A percentile compares a stretch with the other conserved stretches of the same genome.
Conservation (phyloP, 2,888 invertebrate species). For the Taphrorychus bicolor region DNA sequence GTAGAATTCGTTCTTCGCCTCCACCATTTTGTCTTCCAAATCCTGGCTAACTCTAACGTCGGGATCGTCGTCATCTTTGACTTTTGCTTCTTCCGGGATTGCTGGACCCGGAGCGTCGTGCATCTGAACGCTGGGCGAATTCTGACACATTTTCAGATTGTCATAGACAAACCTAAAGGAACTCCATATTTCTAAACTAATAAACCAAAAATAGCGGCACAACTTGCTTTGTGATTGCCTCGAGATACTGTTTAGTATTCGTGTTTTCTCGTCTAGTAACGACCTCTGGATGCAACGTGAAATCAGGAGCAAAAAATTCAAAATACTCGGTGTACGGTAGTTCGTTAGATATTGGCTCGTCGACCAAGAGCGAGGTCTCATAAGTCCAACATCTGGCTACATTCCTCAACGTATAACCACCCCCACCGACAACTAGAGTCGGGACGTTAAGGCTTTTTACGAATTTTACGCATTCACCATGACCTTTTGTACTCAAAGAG, state of each 20-base stretch:
- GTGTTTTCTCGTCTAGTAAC: slow-evolving; percentile 88
- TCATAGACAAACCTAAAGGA: slow-evolving; percentile 78
- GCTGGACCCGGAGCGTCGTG: slow-evolving; percentile 90
- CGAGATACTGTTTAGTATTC: slow-evolving; percentile 94
- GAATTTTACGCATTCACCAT: slow-evolving; percentile 97
- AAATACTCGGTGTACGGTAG: slow-evolving; percentile 95
- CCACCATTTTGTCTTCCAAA: slow-evolving; percentile 82
- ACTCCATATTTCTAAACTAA: slow-evolving; percentile 53
- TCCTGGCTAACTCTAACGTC: slow-evolving; percentile 80
- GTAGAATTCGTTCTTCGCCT: slow-evolving; percentile 87
- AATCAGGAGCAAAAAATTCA: slow-evolving; percentile 97
- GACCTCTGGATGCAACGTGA: slow-evolving; percentile 93
- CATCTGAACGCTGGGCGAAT: slow-evolving; percentile 98
- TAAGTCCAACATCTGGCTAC: slow-evolving; percentile 99
- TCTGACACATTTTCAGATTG: slow-evolving; percentile 90
- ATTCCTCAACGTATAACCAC: slow-evolving; percentile 90
- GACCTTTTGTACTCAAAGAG: slow-evolving; percentile 91
- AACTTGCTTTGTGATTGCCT: slow-evolving; percentile 76
- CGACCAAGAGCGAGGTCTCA: slow-evolving; percentile 93
- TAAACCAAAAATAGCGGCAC: not conserved
- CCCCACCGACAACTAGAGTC: slow-evolving; percentile 70
- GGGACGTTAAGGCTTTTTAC: slow-evolving; percentile 93
- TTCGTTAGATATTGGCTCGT: slow-evolving; percentile 93
- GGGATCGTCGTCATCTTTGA: slow-evolving; percentile 82
- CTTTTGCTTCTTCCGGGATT: slow-evolving; percentile 71